Percentiles rank a stretch among this genome's conserved stretches.
phyloP scores from a whole-genome alignment of 2,888 invertebrate species.

The Cantharis rufa region DNA sequence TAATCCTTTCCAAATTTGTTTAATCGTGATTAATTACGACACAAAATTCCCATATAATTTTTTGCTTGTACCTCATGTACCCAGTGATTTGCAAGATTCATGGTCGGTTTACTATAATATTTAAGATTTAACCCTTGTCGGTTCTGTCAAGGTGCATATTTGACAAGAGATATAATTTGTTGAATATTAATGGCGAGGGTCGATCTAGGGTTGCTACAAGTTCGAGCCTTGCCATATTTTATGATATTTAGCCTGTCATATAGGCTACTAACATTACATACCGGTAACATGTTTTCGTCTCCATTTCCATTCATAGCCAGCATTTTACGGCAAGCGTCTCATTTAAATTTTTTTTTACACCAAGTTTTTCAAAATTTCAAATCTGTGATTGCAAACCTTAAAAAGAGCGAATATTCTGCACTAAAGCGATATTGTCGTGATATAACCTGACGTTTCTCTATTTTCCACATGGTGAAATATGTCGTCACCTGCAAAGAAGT shows the following conservation, averaged over 20 bases:
- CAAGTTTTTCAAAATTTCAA: too few relatives aligned
- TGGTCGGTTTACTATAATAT: conserved; percentile 10
- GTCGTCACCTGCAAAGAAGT: background rate
- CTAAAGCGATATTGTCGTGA: background rate
- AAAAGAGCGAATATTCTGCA: background rate
- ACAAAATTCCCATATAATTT: background rate
- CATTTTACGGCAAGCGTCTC: background rate
- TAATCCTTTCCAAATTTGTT: background rate
- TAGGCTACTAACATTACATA: background rate
- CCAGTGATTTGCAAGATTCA: conserved; percentile 4
- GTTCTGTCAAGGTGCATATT: conserved; percentile 20
- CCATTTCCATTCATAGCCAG: background rate
- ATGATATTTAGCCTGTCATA: background rate
- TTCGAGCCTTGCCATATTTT: background rate
- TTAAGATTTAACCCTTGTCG: conserved; percentile 6
- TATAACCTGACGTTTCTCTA: background rate
- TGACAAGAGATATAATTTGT: conserved; percentile 27
- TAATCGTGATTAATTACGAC: background rate
- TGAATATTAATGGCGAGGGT: conserved; percentile 27
- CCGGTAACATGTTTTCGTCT: background rate
- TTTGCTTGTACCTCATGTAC: background rate
- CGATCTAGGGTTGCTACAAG: conserved; percentile 21
- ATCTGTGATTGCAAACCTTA: background rate
- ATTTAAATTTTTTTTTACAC: background rate
- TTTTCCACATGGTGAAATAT: background rate